These are phyloP conservation scores for Drosophila sulfurigaster DNA, from an alignment of 1,140 invertebrate genomes.

Conservation along the genomic window DNA sequence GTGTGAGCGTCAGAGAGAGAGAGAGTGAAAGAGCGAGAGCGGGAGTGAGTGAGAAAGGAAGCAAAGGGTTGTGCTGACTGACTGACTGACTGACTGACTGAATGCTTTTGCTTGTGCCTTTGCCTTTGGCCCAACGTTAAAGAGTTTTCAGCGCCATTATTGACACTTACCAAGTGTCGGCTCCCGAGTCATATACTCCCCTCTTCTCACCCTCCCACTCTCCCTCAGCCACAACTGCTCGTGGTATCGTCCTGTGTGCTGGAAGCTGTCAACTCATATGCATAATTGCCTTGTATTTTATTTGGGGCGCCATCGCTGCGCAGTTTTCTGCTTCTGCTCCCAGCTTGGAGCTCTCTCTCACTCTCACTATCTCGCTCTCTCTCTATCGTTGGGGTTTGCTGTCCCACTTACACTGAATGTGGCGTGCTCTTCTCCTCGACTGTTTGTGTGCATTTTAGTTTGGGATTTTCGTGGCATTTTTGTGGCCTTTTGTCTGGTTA, in stretches of 20 bases:
- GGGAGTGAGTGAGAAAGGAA: neutral
- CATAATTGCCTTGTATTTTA: slow-evolving; percentile 78
- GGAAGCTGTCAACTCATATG: slow-evolving; percentile 81
- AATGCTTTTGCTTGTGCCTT: neutral
- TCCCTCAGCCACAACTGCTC: neutral
- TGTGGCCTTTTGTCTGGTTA: slow-evolving; percentile 85
- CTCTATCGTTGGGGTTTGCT: slow-evolving; percentile 5
- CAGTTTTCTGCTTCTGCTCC: slow-evolving; percentile 52
- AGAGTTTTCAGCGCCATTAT: slow-evolving; percentile 79
- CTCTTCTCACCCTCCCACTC: neutral
- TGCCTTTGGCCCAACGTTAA: slow-evolving; percentile 41
- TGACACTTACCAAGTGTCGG: slow-evolving; percentile 70
- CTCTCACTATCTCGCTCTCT: slow-evolving; percentile 29
- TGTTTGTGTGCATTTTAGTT: slow-evolving; percentile 84
- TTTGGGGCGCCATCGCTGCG: slow-evolving; percentile 63
- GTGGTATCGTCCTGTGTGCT: slow-evolving; percentile 24
- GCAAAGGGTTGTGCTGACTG: neutral
- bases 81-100: neutral
- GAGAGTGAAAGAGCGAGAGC: neutral
- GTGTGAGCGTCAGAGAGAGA: slow-evolving; percentile 1
- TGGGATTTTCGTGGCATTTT: slow-evolving; percentile 85
- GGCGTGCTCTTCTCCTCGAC: slow-evolving; percentile 27
- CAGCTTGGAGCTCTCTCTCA: slow-evolving; percentile 37
- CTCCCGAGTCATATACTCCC: neutral
- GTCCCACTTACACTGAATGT: slow-evolving; percentile 28